Evolutionary conservation across 2,113 vertebrate genomes (phyloP).

Genomic region (Lophochroa leadbeateri): DNA sequence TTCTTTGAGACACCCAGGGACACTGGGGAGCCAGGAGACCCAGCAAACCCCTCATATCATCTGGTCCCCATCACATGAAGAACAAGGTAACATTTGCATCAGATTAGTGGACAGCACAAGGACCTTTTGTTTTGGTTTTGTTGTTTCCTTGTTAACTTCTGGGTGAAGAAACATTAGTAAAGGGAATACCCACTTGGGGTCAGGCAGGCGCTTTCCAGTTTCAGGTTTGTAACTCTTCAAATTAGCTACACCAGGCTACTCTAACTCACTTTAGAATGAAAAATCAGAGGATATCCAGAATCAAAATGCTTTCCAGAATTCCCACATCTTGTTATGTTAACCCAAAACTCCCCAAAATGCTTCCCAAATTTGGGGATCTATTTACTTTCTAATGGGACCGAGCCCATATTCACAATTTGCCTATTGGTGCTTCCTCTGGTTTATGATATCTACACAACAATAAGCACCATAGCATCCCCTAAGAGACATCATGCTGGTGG

Average conservation of each 20-base stretch:
- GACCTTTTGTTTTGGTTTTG: not conserved
- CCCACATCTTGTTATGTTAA: not conserved
- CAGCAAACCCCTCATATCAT: not conserved
- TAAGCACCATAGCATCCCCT: accelerated
- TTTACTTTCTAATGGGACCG: not conserved
- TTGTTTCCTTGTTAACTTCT: slow-evolving; percentile 10
- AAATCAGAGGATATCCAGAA: not conserved
- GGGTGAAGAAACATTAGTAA: not conserved
- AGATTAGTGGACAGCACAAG: not conserved
- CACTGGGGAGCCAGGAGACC: not conserved
- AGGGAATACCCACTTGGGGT: not conserved
- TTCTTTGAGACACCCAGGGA: not conserved
- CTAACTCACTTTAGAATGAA: not conserved
- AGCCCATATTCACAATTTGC: not conserved
- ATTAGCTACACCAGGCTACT: not conserved
- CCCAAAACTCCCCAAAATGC: not conserved
- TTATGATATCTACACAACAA: not conserved
- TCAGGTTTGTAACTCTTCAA: not conserved
- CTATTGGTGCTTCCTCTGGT: not conserved
- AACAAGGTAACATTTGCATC: not conserved
- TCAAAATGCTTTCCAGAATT: not conserved
- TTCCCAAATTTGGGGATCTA: not conserved
- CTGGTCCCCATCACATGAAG: not conserved
- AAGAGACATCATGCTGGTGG: not conserved
- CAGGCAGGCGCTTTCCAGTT: not conserved